A percentile compares a stretch with the other conserved stretches of the same genome.
phyloP scores from a whole-genome alignment of 2,113 vertebrate genomes.

The Tychaedon coryphoeus region DNA sequence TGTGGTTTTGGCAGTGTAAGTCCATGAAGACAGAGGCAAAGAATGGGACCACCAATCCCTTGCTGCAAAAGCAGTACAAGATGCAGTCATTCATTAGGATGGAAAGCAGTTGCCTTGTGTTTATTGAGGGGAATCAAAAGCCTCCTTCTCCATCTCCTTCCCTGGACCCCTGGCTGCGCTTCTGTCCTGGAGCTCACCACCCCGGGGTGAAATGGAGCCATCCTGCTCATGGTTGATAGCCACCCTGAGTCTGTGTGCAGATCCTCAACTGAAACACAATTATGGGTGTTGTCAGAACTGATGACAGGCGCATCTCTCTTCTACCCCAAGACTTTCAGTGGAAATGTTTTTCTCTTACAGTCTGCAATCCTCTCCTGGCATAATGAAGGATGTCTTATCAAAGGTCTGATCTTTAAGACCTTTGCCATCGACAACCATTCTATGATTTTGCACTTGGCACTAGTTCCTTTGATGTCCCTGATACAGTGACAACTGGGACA shows the following conservation, averaged over 20 bases:
- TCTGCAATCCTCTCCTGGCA: not conserved
- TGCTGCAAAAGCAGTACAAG: rapidly evolving
- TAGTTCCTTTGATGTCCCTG: not conserved
- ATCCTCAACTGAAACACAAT: rapidly evolving
- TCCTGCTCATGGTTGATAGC: rapidly evolving
- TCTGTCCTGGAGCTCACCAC: not conserved
- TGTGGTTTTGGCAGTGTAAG: not conserved
- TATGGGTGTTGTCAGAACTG: rapidly evolving
- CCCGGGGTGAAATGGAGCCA: too few species aligned
- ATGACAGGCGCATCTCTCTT: not conserved
- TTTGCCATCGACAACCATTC: not conserved
- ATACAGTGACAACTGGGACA: not conserved
- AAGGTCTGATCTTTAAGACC: not conserved
- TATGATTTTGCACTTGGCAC: not conserved
- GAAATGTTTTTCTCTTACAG: not conserved
- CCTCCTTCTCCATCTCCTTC: not conserved
- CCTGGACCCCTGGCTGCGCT: not conserved
- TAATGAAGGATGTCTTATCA: not conserved
- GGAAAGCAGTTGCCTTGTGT: not conserved
- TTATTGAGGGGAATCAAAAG: not conserved
- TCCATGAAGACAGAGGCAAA: rapidly evolving
- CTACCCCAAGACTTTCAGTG: not conserved
- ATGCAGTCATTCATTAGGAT: rapidly evolving
- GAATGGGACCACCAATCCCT: not conserved
- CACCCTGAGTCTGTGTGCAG: too few species aligned